A percentile compares a stretch with the other conserved stretches of the same genome.
These are phyloP conservation scores for Micropoecilia bifurca DNA, from an alignment of 2,797 vertebrate genomes.

Conservation along the genomic window DNA sequence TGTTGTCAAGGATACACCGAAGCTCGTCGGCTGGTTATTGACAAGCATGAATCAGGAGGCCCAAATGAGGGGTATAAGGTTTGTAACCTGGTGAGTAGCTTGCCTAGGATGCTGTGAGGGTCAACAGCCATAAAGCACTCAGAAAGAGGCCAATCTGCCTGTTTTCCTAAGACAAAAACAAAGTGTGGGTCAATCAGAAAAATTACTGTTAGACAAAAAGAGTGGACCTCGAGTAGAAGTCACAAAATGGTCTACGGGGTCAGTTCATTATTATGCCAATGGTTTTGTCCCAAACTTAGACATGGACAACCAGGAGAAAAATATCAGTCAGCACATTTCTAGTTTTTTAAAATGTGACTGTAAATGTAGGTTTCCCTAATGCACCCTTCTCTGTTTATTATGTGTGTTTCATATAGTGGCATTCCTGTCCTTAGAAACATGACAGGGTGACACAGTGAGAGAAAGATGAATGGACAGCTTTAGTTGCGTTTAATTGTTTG, in stretches of 20 bases:
- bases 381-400: neutral
- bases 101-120: conserved; percentile 43
- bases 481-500: conserved; percentile 36
- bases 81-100: conserved; percentile 29
- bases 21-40: conserved; percentile 50
- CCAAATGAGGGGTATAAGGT: conserved; percentile 40
- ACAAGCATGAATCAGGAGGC: conserved; percentile 41
- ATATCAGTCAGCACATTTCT: neutral
- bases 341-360: neutral
- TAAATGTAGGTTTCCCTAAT: neutral
- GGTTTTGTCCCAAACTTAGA: neutral
- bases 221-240: conserved; percentile 15
- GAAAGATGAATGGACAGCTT: conserved; percentile 8
- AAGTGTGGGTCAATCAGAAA: conserved; percentile 27
- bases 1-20: conserved; percentile 61
- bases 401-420: neutral
- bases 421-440: conserved; percentile 1
- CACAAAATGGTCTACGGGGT: neutral
- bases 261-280: conserved; percentile 6
- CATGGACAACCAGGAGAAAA: neutral
- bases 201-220: neutral
- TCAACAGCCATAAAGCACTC: conserved; percentile 53
- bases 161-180: conserved; percentile 43
- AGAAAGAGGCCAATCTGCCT: conserved; percentile 32
- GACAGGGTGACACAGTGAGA: neutral